These are phyloP conservation scores for Myiagra hebetior DNA, from an alignment of 2,113 vertebrate species.

Conservation along the genomic window DNA sequence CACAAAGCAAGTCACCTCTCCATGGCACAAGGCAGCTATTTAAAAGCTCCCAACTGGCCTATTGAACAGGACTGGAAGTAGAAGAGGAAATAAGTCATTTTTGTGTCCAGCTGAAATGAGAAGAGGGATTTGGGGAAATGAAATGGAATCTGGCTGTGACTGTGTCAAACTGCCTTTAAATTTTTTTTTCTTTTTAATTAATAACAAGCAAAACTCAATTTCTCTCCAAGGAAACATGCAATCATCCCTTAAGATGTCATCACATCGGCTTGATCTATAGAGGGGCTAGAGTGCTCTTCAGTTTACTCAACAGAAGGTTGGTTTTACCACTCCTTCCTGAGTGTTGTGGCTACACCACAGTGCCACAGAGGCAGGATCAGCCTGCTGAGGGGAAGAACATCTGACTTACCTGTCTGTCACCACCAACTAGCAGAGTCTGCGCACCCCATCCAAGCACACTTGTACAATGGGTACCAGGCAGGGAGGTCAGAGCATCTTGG, in stretches of 20 bases:
- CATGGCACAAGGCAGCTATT: neutral
- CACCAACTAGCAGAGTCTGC: neutral
- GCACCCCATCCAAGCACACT: neutral
- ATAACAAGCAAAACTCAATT: neutral
- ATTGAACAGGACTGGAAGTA: neutral
- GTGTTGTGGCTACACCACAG: neutral
- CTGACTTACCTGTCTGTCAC: neutral
- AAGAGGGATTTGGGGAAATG: conserved; percentile 18
- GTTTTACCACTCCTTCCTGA: neutral
- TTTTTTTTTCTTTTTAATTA: neutral
- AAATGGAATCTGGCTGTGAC: neutral
- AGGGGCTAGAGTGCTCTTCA: neutral
- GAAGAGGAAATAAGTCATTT: neutral
- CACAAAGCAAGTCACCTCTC: neutral
- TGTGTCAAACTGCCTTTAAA: neutral
- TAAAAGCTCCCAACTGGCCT: neutral
- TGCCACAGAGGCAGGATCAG: neutral
- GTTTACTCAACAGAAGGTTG: neutral
- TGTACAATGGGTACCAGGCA: neutral
- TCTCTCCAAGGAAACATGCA: neutral
- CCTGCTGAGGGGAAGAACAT: neutral
- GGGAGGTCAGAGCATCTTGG: neutral
- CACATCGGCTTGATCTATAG: neutral
- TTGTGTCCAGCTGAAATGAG: conserved; percentile 29
- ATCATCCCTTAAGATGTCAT: neutral